Conservation (phyloP, 2,888 invertebrate genomes). For the Punctoribates punctum region DNA sequence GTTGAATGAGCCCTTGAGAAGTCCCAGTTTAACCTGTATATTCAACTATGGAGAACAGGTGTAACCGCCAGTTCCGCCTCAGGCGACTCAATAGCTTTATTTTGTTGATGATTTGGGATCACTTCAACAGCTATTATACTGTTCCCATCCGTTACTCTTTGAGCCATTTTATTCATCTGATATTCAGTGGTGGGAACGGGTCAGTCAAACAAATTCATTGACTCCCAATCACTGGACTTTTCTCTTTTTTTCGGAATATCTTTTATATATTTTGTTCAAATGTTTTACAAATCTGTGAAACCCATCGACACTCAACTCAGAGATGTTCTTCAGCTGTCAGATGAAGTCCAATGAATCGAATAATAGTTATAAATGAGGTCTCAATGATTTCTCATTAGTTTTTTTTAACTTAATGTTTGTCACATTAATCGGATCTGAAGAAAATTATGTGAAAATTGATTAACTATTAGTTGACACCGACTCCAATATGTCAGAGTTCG, state of each 20-base stretch:
- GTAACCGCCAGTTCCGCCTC: constrained; percentile 29
- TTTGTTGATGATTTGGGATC: background rate
- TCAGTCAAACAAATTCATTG: background rate
- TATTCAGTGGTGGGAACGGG: background rate
- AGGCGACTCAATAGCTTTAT: constrained; percentile 7
- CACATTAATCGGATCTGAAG: background rate
- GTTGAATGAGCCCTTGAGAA: background rate
- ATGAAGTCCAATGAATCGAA: too few species aligned
- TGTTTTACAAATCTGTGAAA: constrained; percentile 1
- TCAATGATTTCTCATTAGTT: constrained; percentile 1
- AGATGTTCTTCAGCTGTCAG: background rate
- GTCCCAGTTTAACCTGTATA: constrained; percentile 19
- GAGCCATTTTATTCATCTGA: constrained; percentile 2
- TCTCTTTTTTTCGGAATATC: too few species aligned
- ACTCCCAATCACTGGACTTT: constrained; percentile 18
- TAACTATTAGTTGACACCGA: background rate
- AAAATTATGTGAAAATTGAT: background rate
- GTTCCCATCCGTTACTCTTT: background rate
- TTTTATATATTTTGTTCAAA: background rate
- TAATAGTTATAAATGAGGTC: background rate
- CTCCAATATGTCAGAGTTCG: constrained; percentile 66
- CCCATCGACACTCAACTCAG: background rate
- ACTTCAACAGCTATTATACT: too few species aligned
- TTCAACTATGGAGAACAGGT: constrained; percentile 8
- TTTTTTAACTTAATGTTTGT: background rate